These are phyloP conservation scores for Streblospio benedicti DNA, from an alignment of 1,140 invertebrate species.

Conservation along the genomic window DNA sequence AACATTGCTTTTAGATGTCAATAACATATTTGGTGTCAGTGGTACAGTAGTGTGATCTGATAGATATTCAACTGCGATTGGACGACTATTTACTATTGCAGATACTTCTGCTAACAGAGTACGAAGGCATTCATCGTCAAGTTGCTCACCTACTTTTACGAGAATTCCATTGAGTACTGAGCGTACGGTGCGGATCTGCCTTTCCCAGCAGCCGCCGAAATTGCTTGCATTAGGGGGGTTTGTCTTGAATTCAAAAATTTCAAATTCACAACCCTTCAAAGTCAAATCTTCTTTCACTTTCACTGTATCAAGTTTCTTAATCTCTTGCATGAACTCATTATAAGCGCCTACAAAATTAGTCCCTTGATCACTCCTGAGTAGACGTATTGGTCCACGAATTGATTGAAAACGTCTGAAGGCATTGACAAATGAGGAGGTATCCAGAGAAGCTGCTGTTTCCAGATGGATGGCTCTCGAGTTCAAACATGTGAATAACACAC, in stretches of 20 bases:
- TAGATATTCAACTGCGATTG: too few species aligned
- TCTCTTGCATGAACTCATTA: conserved; percentile 20
- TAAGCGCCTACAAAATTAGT: conserved; percentile 29
- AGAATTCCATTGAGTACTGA: too few species aligned
- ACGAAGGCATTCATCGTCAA: too few species aligned
- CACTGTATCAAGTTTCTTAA: conserved; percentile 8
- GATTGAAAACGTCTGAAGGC: conserved; percentile 17
- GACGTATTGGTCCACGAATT: conserved; percentile 15
- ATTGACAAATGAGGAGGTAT: conserved; percentile 13
- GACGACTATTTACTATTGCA: too few species aligned
- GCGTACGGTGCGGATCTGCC: too few species aligned
- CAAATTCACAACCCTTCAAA: conserved; percentile 6
- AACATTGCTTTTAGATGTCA: too few species aligned
- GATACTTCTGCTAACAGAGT: too few species aligned
- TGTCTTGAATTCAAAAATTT: conserved; percentile 3
- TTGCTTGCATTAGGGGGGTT: too few species aligned
- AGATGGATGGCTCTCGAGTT: background rate
- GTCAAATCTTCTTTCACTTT: conserved; percentile 5
- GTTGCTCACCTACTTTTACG: background rate
- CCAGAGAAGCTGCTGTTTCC: background rate
- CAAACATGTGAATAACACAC: background rate
- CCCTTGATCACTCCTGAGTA: conserved; percentile 24
- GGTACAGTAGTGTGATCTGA: too few species aligned
- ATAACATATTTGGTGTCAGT: too few species aligned
- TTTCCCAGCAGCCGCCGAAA: too few species aligned